Percentiles rank a stretch among this genome's conserved stretches.
These are phyloP conservation scores for Lytechinus variegatus DNA, from an alignment of 35 echinoderm and acorn worm species.

Conservation along the genomic window DNA sequence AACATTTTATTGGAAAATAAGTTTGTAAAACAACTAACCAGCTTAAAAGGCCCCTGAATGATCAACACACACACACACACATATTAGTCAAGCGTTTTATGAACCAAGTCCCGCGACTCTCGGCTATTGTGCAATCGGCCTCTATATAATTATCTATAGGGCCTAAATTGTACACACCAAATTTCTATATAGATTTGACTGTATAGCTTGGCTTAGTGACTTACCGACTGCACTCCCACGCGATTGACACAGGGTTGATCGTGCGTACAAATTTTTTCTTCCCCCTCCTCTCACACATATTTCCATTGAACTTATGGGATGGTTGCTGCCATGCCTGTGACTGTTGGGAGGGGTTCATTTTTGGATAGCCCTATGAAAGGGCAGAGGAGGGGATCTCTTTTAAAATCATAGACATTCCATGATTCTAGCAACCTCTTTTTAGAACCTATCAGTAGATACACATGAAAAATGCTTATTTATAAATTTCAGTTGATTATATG, in stretches of 20 bases:
- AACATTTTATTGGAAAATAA: conserved; percentile 24
- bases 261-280: conserved; percentile 22
- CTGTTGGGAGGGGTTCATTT: conserved; percentile 19
- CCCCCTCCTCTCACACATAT: conserved; percentile 18
- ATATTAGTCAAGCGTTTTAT: too few species aligned
- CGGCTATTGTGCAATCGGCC: too few species aligned
- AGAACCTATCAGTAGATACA: conserved; percentile 21
- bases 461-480: conserved; percentile 16
- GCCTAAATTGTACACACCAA: conserved; percentile 21
- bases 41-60: too few species aligned
- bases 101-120: too few species aligned
- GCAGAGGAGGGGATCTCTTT: conserved; percentile 18
- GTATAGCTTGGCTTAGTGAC: conserved; percentile 20
- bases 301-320: conserved; percentile 21
- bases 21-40: too few species aligned
- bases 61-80: too few species aligned
- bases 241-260: conserved; percentile 19
- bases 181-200: conserved; percentile 23
- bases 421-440: conserved; percentile 14
- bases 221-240: conserved; percentile 17
- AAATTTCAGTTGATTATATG: conserved; percentile 23
- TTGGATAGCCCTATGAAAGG: conserved; percentile 20
- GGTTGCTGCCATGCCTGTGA: conserved; percentile 17
- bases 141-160: conserved; percentile 23
- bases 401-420: conserved; percentile 22